Conservation (phyloP, 2,888 invertebrate genomes). For the Clanis bilineata region DNA sequence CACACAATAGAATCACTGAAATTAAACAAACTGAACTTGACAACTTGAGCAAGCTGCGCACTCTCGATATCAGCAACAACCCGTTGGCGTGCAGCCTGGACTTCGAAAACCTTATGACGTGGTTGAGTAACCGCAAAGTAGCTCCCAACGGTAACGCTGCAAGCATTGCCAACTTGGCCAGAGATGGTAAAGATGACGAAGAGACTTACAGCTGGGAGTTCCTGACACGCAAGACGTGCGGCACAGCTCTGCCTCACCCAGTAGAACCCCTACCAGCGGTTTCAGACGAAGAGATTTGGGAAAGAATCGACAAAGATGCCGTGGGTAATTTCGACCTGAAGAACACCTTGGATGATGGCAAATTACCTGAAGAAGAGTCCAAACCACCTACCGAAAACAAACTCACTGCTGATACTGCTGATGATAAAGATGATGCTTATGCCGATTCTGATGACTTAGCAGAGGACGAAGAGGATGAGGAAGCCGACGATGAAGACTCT, state of each 20-base stretch:
- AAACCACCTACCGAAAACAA: constrained; percentile 39
- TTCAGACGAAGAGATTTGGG: constrained; percentile 76
- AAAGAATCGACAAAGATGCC: constrained; percentile 65
- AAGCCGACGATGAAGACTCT: constrained; percentile 51
- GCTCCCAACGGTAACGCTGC: constrained; percentile 71
- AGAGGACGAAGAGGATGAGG: constrained; percentile 60
- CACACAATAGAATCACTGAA: constrained; percentile 82
- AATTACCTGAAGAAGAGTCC: constrained; percentile 56
- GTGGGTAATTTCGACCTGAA: constrained; percentile 70
- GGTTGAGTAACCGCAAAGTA: constrained; percentile 83
- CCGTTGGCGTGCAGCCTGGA: constrained; percentile 86
- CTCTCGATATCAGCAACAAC: constrained; percentile 85
- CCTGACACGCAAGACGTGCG: constrained; percentile 72
- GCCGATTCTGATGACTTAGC: constrained; percentile 59
- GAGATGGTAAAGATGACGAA: constrained; percentile 60
- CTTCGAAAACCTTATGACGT: constrained; percentile 85
- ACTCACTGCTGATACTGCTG: constrained; percentile 38
- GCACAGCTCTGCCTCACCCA: constrained; percentile 54
- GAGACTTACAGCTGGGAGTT: constrained; percentile 73
- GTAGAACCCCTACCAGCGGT: constrained; percentile 60
- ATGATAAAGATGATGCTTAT: constrained; percentile 51
- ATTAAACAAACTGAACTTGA: constrained; percentile 83
- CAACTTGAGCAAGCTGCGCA: constrained; percentile 80
- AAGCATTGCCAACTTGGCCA: constrained; percentile 66
- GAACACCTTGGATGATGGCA: constrained; percentile 68